Percentiles rank a stretch among this genome's conserved stretches.
Evolutionary conservation across 2,888 invertebrate genomes (phyloP).

Genomic region (Lithophane ornitopus): DNA sequence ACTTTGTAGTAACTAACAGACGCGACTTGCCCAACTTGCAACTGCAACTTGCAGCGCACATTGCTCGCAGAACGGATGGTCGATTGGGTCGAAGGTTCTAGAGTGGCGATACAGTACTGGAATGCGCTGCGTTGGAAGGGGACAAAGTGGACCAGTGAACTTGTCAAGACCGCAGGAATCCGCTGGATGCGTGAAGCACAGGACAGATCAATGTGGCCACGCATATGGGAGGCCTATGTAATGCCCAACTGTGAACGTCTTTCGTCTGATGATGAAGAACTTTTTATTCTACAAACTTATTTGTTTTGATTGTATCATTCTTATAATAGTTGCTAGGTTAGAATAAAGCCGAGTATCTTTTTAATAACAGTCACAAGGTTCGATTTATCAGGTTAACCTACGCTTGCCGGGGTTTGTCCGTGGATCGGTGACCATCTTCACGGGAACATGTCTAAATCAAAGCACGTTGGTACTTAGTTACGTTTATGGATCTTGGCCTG

Average conservation of each 20-base stretch:
- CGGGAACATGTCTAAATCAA: no score
- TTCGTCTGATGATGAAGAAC: not conserved
- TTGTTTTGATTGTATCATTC: not conserved
- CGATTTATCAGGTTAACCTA: no score
- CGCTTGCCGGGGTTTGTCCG: no score
- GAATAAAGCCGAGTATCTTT: no score
- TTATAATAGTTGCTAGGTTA: no score
- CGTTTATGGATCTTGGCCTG: no score
- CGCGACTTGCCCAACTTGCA: not conserved
- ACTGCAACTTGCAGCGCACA: not conserved
- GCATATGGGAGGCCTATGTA: not conserved
- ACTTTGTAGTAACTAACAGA: not conserved
- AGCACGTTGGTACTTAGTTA: no score
- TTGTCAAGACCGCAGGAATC: not conserved
- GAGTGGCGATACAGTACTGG: not conserved
- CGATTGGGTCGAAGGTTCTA: not conserved
- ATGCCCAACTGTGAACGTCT: no score
- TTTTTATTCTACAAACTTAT: not conserved
- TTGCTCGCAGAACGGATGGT: not conserved
- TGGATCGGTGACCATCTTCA: no score
- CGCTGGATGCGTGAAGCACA: not conserved
- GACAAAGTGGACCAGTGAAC: not conserved
- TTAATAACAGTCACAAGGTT: no score
- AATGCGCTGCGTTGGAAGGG: not conserved
- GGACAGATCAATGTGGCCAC: not conserved